These are phyloP conservation scores for Calameuta idolon DNA, from an alignment of 2,888 invertebrate species.

Conservation along the genomic window DNA sequence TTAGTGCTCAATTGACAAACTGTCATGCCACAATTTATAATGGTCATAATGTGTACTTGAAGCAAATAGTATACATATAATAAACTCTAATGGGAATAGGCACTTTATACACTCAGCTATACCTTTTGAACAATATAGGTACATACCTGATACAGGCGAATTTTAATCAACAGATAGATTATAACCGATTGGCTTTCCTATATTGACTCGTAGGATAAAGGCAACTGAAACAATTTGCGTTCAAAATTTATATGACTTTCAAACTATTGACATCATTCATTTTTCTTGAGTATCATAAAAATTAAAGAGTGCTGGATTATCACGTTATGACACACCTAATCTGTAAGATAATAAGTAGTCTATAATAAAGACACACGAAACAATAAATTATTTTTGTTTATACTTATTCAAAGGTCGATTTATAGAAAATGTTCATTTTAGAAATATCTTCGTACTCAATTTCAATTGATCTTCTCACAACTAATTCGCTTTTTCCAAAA, in stretches of 20 bases:
- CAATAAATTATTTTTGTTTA: not conserved
- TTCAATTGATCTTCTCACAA: not conserved
- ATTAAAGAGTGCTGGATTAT: not conserved
- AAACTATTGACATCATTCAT: not conserved
- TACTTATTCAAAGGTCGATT: not conserved
- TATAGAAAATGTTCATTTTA: not conserved
- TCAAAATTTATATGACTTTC: not conserved
- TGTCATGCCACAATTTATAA: not conserved
- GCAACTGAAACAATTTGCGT: not conserved
- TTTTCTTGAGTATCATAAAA: not conserved
- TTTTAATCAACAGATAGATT: not conserved
- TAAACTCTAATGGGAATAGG: not conserved
- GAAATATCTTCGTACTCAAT: not conserved
- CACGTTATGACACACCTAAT: not conserved
- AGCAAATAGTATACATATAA: not conserved
- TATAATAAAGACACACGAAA: not conserved
- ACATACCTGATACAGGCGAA: not conserved
- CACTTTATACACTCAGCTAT: not conserved
- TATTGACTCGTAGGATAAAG: not conserved
- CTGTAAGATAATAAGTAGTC: not conserved
- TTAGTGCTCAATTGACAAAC: not conserved
- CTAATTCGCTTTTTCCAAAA: not conserved
- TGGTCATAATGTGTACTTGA: not conserved
- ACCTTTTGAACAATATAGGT: not conserved
- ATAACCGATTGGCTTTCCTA: not conserved